These are phyloP conservation scores for Pocillopora meandrina DNA, from an alignment of 92 coral and sea anemone species.

Conservation along the genomic window DNA sequence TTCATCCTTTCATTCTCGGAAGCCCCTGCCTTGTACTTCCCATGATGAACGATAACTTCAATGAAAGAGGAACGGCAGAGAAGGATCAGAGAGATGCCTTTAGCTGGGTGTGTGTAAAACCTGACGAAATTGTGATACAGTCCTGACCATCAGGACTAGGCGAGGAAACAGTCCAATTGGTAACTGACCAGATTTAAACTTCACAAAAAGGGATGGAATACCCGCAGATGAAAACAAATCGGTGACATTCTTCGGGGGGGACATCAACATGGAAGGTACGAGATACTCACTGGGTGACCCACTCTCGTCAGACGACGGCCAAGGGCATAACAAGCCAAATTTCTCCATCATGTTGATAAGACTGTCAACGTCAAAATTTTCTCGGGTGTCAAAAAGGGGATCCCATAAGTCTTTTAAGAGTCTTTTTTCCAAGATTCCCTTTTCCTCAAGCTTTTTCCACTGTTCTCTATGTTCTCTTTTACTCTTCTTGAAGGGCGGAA, in stretches of 20 bases:
- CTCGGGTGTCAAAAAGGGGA: background rate
- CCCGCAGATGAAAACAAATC: background rate
- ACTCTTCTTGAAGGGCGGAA: background rate
- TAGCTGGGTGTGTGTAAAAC: background rate
- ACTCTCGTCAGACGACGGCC: background rate
- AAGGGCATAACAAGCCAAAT: background rate
- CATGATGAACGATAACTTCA: background rate
- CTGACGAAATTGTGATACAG: background rate
- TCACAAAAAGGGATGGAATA: background rate
- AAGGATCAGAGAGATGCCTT: background rate
- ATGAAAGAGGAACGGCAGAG: background rate
- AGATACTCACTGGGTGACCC: background rate
- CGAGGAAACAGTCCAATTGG: background rate
- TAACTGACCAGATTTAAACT: background rate
- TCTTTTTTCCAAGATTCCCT: background rate
- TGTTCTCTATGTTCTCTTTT: background rate
- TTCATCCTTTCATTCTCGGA: background rate
- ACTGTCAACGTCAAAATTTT: background rate
- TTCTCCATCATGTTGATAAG: background rate
- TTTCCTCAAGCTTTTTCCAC: background rate
- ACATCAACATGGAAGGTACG: slow-evolving; percentile 6
- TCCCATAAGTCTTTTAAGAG: background rate
- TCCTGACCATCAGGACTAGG: background rate
- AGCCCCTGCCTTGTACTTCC: background rate
- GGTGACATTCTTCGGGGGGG: background rate